phyloP scores from a whole-genome alignment of 2,888 invertebrate species.

The Melinaea marsaeus region DNA sequence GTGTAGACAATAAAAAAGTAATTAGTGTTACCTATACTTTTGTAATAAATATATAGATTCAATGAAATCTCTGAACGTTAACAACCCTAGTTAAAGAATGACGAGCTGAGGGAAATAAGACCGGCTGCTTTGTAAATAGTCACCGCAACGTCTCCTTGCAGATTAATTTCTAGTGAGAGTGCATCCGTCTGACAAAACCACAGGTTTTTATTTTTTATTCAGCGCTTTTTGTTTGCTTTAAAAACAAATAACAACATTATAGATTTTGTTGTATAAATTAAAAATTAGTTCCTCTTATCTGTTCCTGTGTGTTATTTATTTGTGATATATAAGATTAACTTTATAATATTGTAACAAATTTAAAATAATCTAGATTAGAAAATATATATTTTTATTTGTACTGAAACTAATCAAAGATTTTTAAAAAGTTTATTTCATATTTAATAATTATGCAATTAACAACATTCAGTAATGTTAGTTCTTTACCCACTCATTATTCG shows the following conservation, averaged over 20 bases:
- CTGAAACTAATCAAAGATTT: no score
- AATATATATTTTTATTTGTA: no score
- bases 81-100: constrained; percentile 58
- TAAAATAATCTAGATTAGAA: no score
- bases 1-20: not conserved
- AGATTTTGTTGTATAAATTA: no score
- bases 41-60: constrained; percentile 2
- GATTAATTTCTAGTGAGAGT: constrained; percentile 70
- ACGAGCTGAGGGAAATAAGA: constrained; percentile 43
- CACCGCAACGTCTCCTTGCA: constrained; percentile 68
- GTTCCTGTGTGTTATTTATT: no score
- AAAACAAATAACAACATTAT: no score
- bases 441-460: not conserved
- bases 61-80: constrained; percentile 8
- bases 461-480: not conserved
- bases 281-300: no score
- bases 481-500: not conserved
- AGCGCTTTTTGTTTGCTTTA: no score
- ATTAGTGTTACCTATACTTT: not conserved
- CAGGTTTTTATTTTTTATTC: not conserved
- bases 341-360: no score
- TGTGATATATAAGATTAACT: no score
- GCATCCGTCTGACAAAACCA: constrained; percentile 15
- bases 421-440: not conserved
- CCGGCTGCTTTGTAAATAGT: constrained; percentile 61